Base-by-base conservation (phyloP, 2,888 invertebrate species). In the Himalopsyche anomala region DNA sequence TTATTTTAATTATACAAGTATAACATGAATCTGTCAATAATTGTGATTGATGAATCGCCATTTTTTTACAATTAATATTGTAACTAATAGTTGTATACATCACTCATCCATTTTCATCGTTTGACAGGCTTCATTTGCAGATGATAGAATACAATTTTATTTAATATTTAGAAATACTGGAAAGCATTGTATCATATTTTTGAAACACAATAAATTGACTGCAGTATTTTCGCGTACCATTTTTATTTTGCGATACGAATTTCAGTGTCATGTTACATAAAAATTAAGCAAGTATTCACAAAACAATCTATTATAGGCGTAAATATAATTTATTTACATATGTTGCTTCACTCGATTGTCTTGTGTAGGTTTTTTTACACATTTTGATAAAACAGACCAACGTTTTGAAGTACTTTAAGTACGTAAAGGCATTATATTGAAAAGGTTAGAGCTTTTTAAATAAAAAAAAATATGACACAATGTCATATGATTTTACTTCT, bases 81-180 rank as follows among this genome's bases (percentile, higher is more conserved):
- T 62, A 19, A 19, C 62, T 62, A 62, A 62, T 62, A 62, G 62
- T 62, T 19, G 19, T 28, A 4, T 19, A 62, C 62, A 62, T 62
- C 62, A 62, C 11, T 62, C 62, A 62, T 62, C 62, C 62, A 62
- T 62, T 62, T 62, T 11, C 62, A 62, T 19, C 62, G n/a, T 62
- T 62, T 62, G 62, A 62, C 62, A 62, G 62, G 19, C 62, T 62
- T 62, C 62, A 19, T 62, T 62, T 62, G 19, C 62, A 62, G 62
- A 62, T 62, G 19, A 28, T 62, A 62, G 28, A 62, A 62, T 62
- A 62, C 62, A 62, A 62, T 19, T 62, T 62, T 62, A 62, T 62
- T 62, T 62, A 19, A 19, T 19, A 19, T 62, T 62, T 62, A 19
- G 9, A 19, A 62, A 19, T n/a, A 8, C 56, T 56, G 56, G 5